These are phyloP conservation scores for Octopus bimaculoides DNA, from an alignment of 1,140 invertebrate genomes.

Conservation along the genomic window DNA sequence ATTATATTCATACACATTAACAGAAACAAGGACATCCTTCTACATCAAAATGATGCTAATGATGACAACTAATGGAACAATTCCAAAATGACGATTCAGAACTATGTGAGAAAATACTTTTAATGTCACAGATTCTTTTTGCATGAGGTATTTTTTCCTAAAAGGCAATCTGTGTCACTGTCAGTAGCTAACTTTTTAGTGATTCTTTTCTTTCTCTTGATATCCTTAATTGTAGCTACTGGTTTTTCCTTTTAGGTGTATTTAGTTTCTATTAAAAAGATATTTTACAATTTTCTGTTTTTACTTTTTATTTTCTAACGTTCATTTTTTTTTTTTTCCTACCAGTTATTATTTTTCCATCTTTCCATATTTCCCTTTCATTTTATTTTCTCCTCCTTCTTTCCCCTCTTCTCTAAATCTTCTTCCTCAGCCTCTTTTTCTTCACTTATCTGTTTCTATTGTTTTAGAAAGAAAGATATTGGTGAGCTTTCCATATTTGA, in stretches of 20 bases:
- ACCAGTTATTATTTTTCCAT: not conserved
- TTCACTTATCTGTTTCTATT: not conserved
- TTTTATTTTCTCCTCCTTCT: not conserved
- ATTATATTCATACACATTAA: not conserved
- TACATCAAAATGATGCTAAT: slow-evolving; percentile 1
- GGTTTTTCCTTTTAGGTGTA: not conserved
- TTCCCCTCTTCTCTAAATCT: no score
- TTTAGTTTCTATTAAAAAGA: not conserved
- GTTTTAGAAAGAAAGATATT: not conserved
- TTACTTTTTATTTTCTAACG: not conserved
- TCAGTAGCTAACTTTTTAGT: not conserved
- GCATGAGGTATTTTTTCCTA: not conserved
- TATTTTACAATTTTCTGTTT: not conserved
- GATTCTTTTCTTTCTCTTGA: not conserved
- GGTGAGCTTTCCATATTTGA: not conserved
- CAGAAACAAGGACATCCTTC: not conserved
- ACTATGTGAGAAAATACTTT: slow-evolving; percentile 5
- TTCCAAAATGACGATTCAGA: not conserved
- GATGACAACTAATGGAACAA: slow-evolving; percentile 7
- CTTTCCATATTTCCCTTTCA: not conserved
- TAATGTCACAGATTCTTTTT: slow-evolving; percentile 5
- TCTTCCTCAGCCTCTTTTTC: not conserved
- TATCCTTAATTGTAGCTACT: slow-evolving; percentile 6
- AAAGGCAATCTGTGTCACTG: slow-evolving; percentile 3
- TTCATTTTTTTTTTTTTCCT: not conserved